Evolutionary conservation across 2,113 vertebrate genomes (phyloP).

Genomic region (Phalacrocorax carbo): DNA sequence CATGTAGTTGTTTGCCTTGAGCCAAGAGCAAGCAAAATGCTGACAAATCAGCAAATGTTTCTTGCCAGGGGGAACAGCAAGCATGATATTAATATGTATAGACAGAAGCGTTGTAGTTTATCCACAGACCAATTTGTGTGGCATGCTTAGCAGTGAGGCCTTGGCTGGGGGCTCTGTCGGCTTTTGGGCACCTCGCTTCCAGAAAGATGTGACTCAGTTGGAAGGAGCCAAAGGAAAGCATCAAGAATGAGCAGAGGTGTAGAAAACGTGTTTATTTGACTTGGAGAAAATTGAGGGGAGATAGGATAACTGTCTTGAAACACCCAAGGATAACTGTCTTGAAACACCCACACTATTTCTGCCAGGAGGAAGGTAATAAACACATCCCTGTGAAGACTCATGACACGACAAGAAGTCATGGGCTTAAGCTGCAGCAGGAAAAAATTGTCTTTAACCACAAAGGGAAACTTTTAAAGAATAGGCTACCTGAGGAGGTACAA

Average conservation of each 20-base stretch:
- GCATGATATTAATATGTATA: not conserved
- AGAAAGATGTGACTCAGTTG: not conserved
- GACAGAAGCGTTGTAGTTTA: not conserved
- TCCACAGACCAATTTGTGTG: not conserved
- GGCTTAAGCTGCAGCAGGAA: not conserved
- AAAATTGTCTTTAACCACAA: not conserved
- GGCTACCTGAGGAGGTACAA: not conserved
- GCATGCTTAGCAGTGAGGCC: not conserved
- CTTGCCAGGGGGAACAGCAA: not conserved
- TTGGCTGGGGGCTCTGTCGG: not conserved
- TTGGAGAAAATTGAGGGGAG: not conserved
- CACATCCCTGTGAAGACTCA: not conserved
- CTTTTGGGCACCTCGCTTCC: not conserved
- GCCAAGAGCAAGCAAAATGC: slow-evolving; percentile 12
- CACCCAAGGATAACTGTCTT: not conserved
- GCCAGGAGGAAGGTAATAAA: not conserved
- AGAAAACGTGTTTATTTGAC: not conserved
- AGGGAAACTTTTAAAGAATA: not conserved
- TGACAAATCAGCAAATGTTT: slow-evolving; percentile 3
- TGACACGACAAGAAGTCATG: not conserved
- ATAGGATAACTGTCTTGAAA: not conserved
- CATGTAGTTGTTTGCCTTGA: not conserved
- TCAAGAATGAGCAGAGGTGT: not conserved
- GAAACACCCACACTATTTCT: not conserved
- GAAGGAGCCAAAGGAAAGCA: not conserved